Evolutionary conservation across 1,140 invertebrate species (phyloP).

Genomic region (Thrips palmi): DNA sequence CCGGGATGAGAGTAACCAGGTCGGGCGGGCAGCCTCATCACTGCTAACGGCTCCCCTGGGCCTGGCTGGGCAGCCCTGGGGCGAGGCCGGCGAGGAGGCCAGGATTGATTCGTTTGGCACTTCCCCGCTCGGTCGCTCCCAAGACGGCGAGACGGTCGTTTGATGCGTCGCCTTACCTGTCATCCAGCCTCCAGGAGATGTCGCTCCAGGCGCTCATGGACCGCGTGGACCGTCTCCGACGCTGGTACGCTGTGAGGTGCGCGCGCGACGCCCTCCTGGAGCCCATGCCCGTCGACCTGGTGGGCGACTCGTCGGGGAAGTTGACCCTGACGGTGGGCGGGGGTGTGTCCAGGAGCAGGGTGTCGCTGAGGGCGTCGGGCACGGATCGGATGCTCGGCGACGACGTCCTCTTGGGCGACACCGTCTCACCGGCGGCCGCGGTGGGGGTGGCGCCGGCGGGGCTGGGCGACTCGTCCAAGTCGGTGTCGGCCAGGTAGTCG

Average conservation of each 20-base stretch:
- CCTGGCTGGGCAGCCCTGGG: neutral
- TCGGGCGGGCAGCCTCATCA: neutral
- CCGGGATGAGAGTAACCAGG: neutral
- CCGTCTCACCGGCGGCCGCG: no score
- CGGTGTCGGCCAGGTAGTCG: no score
- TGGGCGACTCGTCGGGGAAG: slow-evolving; percentile 44
- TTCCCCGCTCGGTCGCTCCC: neutral
- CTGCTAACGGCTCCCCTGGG: neutral
- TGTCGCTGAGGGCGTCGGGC: no score
- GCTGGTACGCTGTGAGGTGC: slow-evolving; percentile 23
- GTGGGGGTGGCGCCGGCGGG: no score
- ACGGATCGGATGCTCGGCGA: no score
- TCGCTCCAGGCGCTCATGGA: slow-evolving; percentile 74
- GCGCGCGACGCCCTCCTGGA: slow-evolving; percentile 24
- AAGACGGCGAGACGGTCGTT: slow-evolving; percentile 1
- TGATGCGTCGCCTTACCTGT: slow-evolving; percentile 55
- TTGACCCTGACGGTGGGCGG: slow-evolving; percentile 42
- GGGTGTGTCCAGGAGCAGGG: no score
- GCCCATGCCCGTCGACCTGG: slow-evolving; percentile 35
- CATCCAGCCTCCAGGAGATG: slow-evolving; percentile 59
- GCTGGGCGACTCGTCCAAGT: no score
- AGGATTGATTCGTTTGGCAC: slow-evolving; percentile 3
- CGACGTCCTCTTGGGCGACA: no score
- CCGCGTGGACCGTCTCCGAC: slow-evolving; percentile 32
- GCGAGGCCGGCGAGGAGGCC: slow-evolving; percentile 1